Evolutionary conservation across 2,888 invertebrate species (phyloP).

Genomic region (Fabriciana adippe): DNA sequence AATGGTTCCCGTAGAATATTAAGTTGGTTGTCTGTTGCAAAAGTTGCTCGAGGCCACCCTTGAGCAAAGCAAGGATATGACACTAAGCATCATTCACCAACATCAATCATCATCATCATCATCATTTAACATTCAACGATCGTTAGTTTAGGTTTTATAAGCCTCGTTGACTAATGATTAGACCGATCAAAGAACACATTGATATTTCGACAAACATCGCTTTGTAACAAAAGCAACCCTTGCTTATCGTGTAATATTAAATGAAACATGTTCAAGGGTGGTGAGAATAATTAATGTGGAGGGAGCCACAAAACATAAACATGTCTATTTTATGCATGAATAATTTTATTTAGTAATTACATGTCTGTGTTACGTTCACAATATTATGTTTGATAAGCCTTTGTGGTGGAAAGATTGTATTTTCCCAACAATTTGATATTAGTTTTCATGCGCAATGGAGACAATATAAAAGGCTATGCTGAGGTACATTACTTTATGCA

Average conservation of each 20-base stretch:
- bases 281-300: constrained; percentile 34
- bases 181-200: constrained; percentile 10
- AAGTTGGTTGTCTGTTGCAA: no score
- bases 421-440: neutral
- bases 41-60: no score
- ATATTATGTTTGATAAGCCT: neutral
- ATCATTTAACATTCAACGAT: no score
- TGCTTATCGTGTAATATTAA: constrained; percentile 40
- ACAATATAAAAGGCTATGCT: no score
- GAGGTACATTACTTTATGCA: no score
- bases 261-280: constrained; percentile 34
- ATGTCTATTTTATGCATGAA: constrained; percentile 29
- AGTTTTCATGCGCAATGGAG: no score
- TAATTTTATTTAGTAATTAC: constrained; percentile 32
- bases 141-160: neutral
- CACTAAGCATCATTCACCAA: no score
- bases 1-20: no score
- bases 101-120: no score
- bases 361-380: constrained; percentile 18
- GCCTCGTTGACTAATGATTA: constrained; percentile 4
- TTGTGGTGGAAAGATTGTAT: neutral
- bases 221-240: constrained; percentile 39
- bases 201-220: constrained; percentile 16
- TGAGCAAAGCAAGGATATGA: no score
- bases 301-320: constrained; percentile 33